Evolutionary conservation across 2,888 invertebrate genomes (phyloP).

Genomic region (Girardia tigrina): DNA sequence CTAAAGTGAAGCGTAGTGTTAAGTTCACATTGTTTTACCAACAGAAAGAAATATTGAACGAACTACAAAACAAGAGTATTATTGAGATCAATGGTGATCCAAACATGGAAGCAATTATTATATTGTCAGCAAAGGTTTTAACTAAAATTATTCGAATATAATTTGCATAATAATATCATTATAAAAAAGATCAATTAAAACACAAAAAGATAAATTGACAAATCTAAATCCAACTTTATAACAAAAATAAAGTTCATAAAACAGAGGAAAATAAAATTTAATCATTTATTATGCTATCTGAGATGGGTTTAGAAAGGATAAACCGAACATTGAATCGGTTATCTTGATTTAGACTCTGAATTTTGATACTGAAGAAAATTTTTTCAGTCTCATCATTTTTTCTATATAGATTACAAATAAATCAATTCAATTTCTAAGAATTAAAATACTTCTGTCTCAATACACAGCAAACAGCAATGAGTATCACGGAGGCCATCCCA

Average conservation of each 20-base stretch:
- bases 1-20: no score
- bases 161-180: no score
- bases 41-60: no score
- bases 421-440: not conserved
- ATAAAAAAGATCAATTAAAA: no score
- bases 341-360: not conserved
- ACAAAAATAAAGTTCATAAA: slow-evolving; percentile 20
- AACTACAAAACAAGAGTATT: no score
- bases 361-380: not conserved
- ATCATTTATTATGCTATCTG: slow-evolving; percentile 13
- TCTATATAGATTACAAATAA: not conserved
- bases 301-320: not conserved
- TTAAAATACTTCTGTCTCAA: not conserved
- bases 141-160: no score
- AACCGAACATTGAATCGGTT: slow-evolving; percentile 14
- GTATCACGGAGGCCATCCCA: not conserved
- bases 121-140: no score
- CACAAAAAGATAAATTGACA: no score
- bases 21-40: no score
- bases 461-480: not conserved
- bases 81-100: no score
- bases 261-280: not conserved
- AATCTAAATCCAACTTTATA: not conserved
- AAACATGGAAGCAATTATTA: no score
- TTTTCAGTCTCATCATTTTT: not conserved